Conservation (phyloP, 2,797 vertebrate species). For the Hydrophis major region DNA sequence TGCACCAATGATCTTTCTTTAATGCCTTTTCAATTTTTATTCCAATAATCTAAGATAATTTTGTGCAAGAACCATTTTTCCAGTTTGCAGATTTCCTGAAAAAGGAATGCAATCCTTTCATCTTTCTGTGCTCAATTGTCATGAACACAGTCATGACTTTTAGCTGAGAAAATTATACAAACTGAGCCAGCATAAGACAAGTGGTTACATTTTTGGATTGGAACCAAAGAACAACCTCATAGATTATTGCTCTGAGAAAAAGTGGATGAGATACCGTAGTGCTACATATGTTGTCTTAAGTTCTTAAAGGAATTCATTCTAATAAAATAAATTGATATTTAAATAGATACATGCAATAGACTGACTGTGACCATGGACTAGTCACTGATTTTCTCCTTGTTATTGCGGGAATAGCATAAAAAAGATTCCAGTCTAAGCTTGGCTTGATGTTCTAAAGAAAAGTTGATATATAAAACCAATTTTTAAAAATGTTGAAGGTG, state of each 20-base stretch:
- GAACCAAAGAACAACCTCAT: not conserved
- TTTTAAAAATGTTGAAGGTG: not conserved
- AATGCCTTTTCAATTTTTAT: not conserved
- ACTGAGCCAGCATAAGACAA: not conserved
- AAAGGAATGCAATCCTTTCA: not conserved
- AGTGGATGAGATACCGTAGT: not conserved
- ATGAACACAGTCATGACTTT: not conserved
- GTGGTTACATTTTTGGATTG: not conserved
- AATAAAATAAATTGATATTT: not conserved
- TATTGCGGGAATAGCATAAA: not conserved
- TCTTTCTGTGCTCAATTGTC: not conserved
- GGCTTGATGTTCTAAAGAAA: not conserved
- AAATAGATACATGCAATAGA: not conserved
- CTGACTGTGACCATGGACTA: not conserved
- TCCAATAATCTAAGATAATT: not conserved
- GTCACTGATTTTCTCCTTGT: not conserved
- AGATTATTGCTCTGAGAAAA: not conserved
- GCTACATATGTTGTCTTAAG: not conserved
- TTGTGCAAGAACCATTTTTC: not conserved
- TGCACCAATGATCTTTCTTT: not conserved
- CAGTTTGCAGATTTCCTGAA: not conserved
- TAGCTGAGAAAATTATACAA: not conserved
- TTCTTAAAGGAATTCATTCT: not conserved
- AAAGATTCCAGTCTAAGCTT: not conserved
- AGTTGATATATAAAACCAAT: not conserved